Evolutionary conservation across 2,888 invertebrate genomes (phyloP), one percentile per base, ranked within the genome.

Genomic region (Papilio demoleus): DNA sequence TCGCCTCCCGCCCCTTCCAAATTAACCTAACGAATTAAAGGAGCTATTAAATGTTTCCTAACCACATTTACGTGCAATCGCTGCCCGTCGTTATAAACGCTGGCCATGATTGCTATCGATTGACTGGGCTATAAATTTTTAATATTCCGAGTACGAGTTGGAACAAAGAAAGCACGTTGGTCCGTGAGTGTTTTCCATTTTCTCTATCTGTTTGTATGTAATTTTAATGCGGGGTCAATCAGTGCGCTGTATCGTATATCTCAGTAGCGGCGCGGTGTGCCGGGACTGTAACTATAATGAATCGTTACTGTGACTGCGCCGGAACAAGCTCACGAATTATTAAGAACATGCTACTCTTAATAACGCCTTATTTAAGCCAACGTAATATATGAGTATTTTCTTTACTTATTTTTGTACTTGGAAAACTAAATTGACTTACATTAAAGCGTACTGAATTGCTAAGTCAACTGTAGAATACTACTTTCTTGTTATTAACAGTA

Each of bases 191-290:
- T 86, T 83, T 83, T 79, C 82, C 81, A 76, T 79, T 84, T 85
- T 79, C 84, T 85, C 81, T 83, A 83, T 87, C 81, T 85, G 84
- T 85, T 88, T 87, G 89, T 90, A 86, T 88, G 92, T 93, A 92
- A 92, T 93, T 93, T 93, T 92, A 92, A 93, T 92, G 92, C 80
- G 87, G 91, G 92, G 92, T 93, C 93, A 93, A 93, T 93, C 93
- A 90, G 88, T 85, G 86, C 87, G 88, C 88, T 87, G 86, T 90
- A 87, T 85, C 90, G 90, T 92, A 91, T 85, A 89, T 92, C 92
- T 89, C 88, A 86, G 88, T 90, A 85, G 40, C 38, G 38, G 38
- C 31, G 38, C 86, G 87, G 89, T 86, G 85, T 83, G 79, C 82
- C 83, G 83, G 81, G 86, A 80, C 87, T 85, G 88, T 91, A 91